A percentile compares a stretch with the other conserved stretches of the same genome.
These are phyloP conservation scores for Corella eumyota DNA, from an alignment of 23 tunicate genomes.

Conservation along the genomic window DNA sequence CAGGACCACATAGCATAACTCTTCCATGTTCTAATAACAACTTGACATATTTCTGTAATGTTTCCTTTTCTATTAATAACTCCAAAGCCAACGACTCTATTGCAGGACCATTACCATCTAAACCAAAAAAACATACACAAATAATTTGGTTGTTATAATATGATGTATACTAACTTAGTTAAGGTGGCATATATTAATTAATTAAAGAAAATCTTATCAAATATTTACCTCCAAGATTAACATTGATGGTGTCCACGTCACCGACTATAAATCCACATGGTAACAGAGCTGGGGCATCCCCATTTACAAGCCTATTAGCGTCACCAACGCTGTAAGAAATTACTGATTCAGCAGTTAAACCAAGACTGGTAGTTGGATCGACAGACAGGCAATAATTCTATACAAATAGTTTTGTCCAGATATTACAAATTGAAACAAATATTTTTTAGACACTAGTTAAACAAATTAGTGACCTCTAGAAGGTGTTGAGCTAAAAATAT, in stretches of 20 bases:
- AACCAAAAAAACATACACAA: neutral
- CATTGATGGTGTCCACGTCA: constrained; percentile 38
- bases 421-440: no score
- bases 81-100: constrained; percentile 34
- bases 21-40: constrained; percentile 55
- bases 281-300: constrained; percentile 49
- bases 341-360: constrained; percentile 18
- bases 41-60: constrained; percentile 25
- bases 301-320: constrained; percentile 32
- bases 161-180: neutral
- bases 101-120: no score
- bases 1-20: constrained; percentile 64
- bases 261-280: constrained; percentile 87
- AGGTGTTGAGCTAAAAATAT: no score
- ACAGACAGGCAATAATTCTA: constrained; percentile 55
- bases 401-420: neutral
- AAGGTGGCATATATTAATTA: neutral
- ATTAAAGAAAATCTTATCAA: no score
- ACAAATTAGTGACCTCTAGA: no score
- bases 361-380: constrained; percentile 35
- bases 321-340: constrained; percentile 55
- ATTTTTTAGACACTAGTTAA: no score
- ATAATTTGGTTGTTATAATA: neutral
- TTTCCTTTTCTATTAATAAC: constrained; percentile 46
- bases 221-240: constrained; percentile 32